Evolutionary conservation across 1,140 invertebrate species (phyloP).

Genomic region (Scaptomyza graminum): DNA sequence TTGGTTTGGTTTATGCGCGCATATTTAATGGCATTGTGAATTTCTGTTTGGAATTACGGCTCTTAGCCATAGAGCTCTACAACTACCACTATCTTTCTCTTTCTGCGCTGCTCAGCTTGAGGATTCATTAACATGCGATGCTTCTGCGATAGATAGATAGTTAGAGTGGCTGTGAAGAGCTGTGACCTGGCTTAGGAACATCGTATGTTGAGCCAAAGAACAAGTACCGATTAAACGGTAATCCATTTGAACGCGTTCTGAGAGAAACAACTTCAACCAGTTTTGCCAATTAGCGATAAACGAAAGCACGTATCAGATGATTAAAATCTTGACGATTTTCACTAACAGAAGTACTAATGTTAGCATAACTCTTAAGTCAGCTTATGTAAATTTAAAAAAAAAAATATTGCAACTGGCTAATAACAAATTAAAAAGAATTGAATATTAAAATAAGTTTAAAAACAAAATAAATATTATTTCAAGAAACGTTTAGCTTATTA

Average conservation of each 20-base stretch:
- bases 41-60: slow-evolving; percentile 61
- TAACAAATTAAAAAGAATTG: too few species aligned
- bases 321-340: neutral
- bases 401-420: too few species aligned
- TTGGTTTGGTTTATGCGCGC: slow-evolving; percentile 55
- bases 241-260: slow-evolving; percentile 17
- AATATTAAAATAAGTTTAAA: too few species aligned
- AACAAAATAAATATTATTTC: too few species aligned
- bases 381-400: too few species aligned
- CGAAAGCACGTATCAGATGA: neutral
- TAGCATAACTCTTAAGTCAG: too few species aligned
- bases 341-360: too few species aligned
- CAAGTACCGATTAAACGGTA: slow-evolving; percentile 26
- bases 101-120: slow-evolving; percentile 17
- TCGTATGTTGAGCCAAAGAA: slow-evolving; percentile 9
- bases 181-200: neutral
- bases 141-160: neutral
- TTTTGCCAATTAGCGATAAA: slow-evolving; percentile 31
- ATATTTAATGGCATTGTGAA: slow-evolving; percentile 72
- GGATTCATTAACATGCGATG: slow-evolving; percentile 45
- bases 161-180: neutral
- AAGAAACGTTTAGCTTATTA: too few species aligned
- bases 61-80: slow-evolving; percentile 35
- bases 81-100: neutral
- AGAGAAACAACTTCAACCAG: slow-evolving; percentile 5